phyloP scores from a whole-genome alignment of 2,888 invertebrate species.

The Cylindroiulus punctatus region DNA sequence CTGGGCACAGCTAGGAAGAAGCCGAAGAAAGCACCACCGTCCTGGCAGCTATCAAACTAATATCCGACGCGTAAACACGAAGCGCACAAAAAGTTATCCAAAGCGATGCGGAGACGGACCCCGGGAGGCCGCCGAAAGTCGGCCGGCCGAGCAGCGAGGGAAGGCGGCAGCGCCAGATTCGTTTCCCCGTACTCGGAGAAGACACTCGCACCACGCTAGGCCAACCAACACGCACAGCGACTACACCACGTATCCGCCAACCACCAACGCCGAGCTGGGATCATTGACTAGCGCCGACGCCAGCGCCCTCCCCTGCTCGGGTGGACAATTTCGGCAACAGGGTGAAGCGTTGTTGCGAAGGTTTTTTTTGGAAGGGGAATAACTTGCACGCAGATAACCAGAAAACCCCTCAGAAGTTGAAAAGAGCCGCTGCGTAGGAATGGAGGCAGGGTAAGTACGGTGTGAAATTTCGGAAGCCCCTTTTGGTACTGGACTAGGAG shows the following conservation, averaged over 20 bases:
- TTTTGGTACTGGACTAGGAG: too few species aligned
- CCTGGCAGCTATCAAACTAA: background rate
- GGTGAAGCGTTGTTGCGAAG: background rate
- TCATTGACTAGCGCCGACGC: constrained; percentile 22
- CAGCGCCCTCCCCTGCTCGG: background rate
- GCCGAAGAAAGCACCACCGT: background rate
- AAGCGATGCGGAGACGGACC: background rate
- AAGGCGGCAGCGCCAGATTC: background rate
- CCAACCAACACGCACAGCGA: background rate
- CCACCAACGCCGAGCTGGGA: background rate
- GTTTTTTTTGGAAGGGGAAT: background rate
- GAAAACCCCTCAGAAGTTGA: background rate
- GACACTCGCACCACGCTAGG: background rate
- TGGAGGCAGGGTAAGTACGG: too few species aligned
- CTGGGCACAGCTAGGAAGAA: background rate
- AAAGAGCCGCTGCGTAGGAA: too few species aligned
- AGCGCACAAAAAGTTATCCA: constrained; percentile 26
- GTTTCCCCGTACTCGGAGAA: background rate
- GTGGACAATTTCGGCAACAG: background rate
- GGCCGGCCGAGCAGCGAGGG: background rate
- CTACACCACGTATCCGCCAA: background rate
- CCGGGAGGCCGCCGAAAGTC: background rate
- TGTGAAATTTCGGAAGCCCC: too few species aligned
- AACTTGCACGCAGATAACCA: background rate
- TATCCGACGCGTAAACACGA: background rate